phyloP scores from a whole-genome alignment of 2,113 vertebrate genomes.

The Platysteira castanea region DNA sequence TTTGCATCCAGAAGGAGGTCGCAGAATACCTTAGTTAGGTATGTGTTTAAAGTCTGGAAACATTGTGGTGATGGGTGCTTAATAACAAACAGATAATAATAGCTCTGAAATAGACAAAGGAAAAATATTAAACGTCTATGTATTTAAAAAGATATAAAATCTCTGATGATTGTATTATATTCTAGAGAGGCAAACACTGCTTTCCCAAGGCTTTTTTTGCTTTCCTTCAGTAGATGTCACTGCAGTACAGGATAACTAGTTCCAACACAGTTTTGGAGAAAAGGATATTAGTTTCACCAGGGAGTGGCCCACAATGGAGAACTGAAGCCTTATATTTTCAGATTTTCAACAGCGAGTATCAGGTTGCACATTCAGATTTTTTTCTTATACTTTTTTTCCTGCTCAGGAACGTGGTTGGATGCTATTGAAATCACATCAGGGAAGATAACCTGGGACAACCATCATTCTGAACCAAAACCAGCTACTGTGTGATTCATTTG shows the following conservation, averaged over 20 bases:
- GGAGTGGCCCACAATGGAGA: not conserved
- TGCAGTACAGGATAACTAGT: slow-evolving; percentile 35
- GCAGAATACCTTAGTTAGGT: not conserved
- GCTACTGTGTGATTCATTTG: not conserved
- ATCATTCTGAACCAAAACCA: not conserved
- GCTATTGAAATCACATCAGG: not conserved
- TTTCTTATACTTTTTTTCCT: not conserved
- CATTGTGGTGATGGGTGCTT: not conserved
- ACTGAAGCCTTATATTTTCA: not conserved
- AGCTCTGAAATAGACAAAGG: not conserved
- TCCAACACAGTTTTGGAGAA: not conserved
- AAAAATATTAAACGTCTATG: not conserved
- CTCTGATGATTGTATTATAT: not conserved
- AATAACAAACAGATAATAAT: not conserved
- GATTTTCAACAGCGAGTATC: not conserved
- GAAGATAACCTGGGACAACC: not conserved
- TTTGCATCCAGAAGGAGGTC: not conserved
- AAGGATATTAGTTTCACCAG: not conserved
- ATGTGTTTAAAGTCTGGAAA: not conserved
- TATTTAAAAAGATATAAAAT: not conserved
- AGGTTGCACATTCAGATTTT: not conserved
- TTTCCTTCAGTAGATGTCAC: slow-evolving; percentile 70
- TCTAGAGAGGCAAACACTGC: not conserved
- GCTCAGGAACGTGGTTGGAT: not conserved
- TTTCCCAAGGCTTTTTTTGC: not conserved